Base-by-base conservation (phyloP, 2,797 vertebrate species). In the Lycodopsis pacificus region DNA sequence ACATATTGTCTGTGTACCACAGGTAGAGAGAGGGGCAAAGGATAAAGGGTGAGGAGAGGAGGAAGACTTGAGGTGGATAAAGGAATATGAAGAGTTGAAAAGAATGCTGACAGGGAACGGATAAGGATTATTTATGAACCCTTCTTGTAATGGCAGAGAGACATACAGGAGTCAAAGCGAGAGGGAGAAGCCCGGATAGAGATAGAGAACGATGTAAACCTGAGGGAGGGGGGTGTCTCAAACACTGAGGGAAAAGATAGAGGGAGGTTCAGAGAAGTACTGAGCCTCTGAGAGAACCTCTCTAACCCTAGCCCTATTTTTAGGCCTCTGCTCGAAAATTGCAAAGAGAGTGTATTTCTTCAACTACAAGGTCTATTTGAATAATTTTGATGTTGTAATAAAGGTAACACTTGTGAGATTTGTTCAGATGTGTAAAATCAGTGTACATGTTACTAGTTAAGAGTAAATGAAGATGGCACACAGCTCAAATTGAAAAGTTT, bases 71-170 rank as follows among this genome's bases (percentile, higher is more conserved):
- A 19, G 48, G 48, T 71, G 36, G 38, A 63, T 62, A 15, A 34
- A 51, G 40, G 7, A 22, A 58, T 54, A 53, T 49, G 46, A 51
- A 72, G 48, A 65, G 34, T 38, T 48, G 15, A 76, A 74, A 30
- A 17, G n/a, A 59, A 64, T 63, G 4, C 36, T 73, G 44, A 38
- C 40, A 66, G 40, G 25, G 63, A 49, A 57, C 15, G 2, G 22
- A 42, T 62, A 4, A 48, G 22, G 51, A 49, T 65, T 4, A 22
- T 34, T 49, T 15, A 40, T 68, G 57, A 68, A 54, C 12, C 51
- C 7, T 1, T 38, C 9, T 13, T 4, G 17, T 20, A 44, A 40
- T n/a, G 53, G 51, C 9, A 54, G 12, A 65, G 1, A 49, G 3
- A 48, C 4, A 49, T 11, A 44, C 15, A 64, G 36, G 44, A 53